These are phyloP conservation scores for Cathartes aura DNA, from an alignment of 2,113 vertebrate genomes.

Conservation along the genomic window DNA sequence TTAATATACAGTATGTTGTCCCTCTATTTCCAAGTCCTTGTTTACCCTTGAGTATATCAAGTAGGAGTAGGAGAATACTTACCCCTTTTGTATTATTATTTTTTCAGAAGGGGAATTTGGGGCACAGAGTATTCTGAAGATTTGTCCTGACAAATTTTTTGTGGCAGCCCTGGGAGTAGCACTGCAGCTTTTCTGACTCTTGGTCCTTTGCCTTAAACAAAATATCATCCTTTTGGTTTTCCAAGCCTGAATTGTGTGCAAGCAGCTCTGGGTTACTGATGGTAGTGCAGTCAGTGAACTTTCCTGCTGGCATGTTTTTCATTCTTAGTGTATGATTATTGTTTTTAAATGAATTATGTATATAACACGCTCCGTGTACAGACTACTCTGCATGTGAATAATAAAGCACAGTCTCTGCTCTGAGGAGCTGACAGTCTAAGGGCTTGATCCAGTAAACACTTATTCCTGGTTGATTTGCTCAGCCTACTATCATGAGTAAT, in stretches of 20 bases:
- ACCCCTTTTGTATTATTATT: not conserved
- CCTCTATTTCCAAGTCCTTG: not conserved
- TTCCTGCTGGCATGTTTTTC: constrained; percentile 41
- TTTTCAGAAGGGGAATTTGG: not conserved
- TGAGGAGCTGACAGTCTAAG: constrained; percentile 34
- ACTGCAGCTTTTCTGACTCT: not conserved
- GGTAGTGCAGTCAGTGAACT: constrained; percentile 5
- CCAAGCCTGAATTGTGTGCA: not conserved
- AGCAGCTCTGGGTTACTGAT: constrained; percentile 20
- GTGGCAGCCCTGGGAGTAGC: not conserved
- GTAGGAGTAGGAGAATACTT: not conserved
- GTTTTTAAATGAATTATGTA: constrained; percentile 57
- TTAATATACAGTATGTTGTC: not conserved
- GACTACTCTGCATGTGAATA: constrained; percentile 31
- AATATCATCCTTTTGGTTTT: not conserved
- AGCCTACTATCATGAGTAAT: constrained; percentile 1
- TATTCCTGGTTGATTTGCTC: constrained; percentile 34
- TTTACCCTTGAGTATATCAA: not conserved
- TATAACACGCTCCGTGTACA: not conserved
- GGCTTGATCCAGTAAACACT: constrained; percentile 37
- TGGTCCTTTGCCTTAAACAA: not conserved
- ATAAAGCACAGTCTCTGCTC: constrained; percentile 16
- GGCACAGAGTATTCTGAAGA: not conserved
- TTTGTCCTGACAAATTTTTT: not conserved
- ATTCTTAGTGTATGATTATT: constrained; percentile 40